Conservation (phyloP, 2,888 invertebrate species). For the Tetramorium bicarinatum region DNA sequence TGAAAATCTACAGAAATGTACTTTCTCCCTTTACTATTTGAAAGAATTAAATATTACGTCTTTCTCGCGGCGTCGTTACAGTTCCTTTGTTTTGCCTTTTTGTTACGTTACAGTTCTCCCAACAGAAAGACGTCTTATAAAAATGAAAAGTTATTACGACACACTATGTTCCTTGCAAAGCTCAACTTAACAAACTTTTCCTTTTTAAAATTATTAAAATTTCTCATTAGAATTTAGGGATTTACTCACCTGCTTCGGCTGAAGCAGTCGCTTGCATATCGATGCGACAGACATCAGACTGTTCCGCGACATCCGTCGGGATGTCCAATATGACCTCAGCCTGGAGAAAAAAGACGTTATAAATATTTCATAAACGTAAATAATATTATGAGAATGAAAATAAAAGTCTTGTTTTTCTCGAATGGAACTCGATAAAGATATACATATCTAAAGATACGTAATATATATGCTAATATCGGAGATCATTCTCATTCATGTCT, state of each 20-base stretch:
- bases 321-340: conserved; percentile 72
- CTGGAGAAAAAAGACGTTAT: conserved; percentile 56
- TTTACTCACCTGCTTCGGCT: conserved; percentile 54
- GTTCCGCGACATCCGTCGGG: neutral
- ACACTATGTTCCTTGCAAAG: neutral
- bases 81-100: neutral
- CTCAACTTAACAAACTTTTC: neutral
- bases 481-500: no score
- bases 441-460: neutral
- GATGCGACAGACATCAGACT: conserved; percentile 59
- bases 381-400: neutral
- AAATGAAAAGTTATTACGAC: neutral
- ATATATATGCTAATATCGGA: neutral
- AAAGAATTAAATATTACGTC: neutral
- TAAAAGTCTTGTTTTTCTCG: neutral
- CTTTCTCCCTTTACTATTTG: neutral
- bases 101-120: neutral
- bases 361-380: neutral
- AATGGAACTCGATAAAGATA: neutral
- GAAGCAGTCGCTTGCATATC: conserved; percentile 56
- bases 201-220: neutral
- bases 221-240: neutral
- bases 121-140: neutral
- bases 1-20: neutral
- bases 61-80: neutral